These are phyloP conservation scores for Otolemur garnettii DNA, from an alignment of 2,113 vertebrate genomes.

Conservation along the genomic window DNA sequence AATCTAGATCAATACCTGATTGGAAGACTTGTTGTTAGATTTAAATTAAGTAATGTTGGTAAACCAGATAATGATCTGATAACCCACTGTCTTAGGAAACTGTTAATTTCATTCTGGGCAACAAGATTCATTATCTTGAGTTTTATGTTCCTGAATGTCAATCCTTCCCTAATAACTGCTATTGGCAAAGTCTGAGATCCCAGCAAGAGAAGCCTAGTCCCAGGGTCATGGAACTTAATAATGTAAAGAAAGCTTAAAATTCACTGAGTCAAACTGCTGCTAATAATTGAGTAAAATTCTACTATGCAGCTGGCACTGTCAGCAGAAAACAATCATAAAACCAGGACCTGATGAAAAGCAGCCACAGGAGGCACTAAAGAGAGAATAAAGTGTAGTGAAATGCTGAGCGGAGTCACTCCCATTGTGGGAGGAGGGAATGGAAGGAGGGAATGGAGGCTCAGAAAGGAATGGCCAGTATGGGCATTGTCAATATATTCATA, in stretches of 20 bases:
- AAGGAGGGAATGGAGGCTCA: too few relatives aligned
- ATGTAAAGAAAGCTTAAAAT: constrained; percentile 22
- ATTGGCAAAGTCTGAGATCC: neutral
- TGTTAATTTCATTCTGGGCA: neutral
- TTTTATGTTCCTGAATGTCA: neutral
- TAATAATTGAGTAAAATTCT: neutral
- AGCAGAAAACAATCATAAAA: constrained; percentile 58
- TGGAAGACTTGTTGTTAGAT: neutral
- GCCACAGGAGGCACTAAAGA: neutral
- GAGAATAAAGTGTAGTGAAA: neutral
- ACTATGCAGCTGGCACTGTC: neutral
- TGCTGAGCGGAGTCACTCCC: neutral
- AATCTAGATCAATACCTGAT: neutral
- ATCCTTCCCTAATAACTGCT: neutral
- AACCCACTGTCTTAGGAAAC: neutral
- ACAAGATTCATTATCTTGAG: neutral
- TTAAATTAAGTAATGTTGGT: neutral
- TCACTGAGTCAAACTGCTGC: neutral
- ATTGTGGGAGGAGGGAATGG: neutral
- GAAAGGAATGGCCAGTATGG: neutral
- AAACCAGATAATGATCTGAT: neutral
- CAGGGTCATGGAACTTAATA: neutral
- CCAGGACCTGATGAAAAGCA: neutral
- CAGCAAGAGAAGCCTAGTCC: neutral
- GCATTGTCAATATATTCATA: neutral